phyloP scores from a whole-genome alignment of 64 coral and sea anemone genomes.

The Montipora capricornis region DNA sequence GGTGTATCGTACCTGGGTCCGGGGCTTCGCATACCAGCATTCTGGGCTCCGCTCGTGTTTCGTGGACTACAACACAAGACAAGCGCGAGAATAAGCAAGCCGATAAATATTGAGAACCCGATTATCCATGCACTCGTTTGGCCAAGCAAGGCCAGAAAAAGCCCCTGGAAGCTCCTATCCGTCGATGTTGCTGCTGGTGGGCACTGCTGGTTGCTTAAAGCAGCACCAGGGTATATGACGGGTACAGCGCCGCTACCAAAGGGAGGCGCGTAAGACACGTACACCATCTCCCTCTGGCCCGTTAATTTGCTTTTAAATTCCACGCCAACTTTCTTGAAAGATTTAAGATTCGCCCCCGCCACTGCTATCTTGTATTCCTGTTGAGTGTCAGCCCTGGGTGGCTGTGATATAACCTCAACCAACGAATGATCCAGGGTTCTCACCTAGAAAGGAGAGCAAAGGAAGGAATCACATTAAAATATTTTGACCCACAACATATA shows the following conservation, averaged over 20 bases:
- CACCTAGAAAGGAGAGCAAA: constrained; percentile 29
- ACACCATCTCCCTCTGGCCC: constrained; percentile 69
- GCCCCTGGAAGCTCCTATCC: constrained; percentile 25
- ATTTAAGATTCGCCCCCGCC: constrained; percentile 40
- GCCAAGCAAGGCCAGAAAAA: constrained; percentile 76
- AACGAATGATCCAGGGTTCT: constrained; percentile 63
- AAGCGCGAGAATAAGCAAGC: constrained; percentile 72
- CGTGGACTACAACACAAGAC: constrained; percentile 81
- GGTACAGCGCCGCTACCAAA: constrained; percentile 8
- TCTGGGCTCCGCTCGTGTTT: constrained; percentile 8
- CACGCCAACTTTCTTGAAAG: constrained; percentile 79
- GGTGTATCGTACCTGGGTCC: not conserved
- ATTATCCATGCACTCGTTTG: constrained; percentile 95
- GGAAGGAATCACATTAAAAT: not conserved
- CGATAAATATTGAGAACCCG: constrained; percentile 85
- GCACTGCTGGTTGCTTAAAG: constrained; percentile 12
- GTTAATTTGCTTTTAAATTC: constrained; percentile 82
- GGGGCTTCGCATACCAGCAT: constrained; percentile 4
- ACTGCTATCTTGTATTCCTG: constrained; percentile 70
- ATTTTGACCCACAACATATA: too few relatives aligned
- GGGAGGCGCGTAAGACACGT: constrained; percentile 65
- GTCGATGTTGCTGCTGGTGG: constrained; percentile 14
- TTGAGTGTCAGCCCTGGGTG: constrained; percentile 39
- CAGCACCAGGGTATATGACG: not conserved
- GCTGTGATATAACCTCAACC: constrained; percentile 1